These are phyloP conservation scores for Pectinophora gossypiella DNA, from an alignment of 1,140 invertebrate species.

Conservation along the genomic window DNA sequence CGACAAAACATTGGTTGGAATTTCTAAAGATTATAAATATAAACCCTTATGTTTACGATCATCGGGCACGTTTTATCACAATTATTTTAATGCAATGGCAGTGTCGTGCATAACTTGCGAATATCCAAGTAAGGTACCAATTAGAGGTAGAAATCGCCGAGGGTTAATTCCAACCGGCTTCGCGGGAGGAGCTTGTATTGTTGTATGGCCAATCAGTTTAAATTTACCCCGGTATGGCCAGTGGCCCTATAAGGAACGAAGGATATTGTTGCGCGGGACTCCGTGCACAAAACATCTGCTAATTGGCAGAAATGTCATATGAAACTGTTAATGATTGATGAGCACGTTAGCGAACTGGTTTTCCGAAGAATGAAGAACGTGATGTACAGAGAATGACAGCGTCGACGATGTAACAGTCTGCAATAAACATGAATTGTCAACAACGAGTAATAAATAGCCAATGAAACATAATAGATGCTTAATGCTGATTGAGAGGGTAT, in stretches of 20 bases:
- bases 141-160: slow-evolving; percentile 36
- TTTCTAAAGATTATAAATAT: no score
- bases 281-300: slow-evolving; percentile 29
- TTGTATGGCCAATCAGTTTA: slow-evolving; percentile 56
- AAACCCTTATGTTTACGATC: no score
- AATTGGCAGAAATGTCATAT: slow-evolving; percentile 44
- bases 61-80: no score
- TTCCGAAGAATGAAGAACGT: no score
- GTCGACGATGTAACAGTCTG: no score
- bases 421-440: no score
- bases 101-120: slow-evolving; percentile 15
- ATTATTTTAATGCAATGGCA: slow-evolving; percentile 1
- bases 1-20: slow-evolving; percentile 10
- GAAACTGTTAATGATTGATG: slow-evolving; percentile 33
- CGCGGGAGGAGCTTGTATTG: slow-evolving; percentile 39
- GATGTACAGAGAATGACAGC: no score
- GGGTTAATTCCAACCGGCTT: slow-evolving; percentile 35
- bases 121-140: slow-evolving; percentile 48
- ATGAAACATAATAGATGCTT: no score
- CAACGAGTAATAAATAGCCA: no score
- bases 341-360: neutral
- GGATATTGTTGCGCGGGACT: slow-evolving; percentile 27
- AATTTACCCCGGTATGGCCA: slow-evolving; percentile 53
- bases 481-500: no score
- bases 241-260: slow-evolving; percentile 37